These are phyloP conservation scores for Notarius quadriscutis DNA, from an alignment of 2,113 vertebrate genomes.

Conservation along the genomic window DNA sequence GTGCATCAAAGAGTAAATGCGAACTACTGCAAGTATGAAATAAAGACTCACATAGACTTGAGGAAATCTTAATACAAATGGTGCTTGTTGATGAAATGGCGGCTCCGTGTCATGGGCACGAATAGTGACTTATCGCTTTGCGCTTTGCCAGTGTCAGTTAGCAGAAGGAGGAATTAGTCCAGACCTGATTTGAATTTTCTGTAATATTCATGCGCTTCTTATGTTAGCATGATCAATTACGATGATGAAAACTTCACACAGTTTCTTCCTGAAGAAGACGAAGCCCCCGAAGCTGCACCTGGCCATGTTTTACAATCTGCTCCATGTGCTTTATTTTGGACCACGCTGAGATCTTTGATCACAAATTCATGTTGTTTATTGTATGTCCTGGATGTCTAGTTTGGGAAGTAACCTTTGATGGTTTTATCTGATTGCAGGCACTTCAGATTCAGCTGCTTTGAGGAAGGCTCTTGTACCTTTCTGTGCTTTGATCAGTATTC, in stretches of 20 bases:
- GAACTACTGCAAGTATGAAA: too few species aligned
- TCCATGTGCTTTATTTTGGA: not conserved
- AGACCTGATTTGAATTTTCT: not conserved
- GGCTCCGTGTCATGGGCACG: not conserved
- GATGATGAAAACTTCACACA: conserved; percentile 8
- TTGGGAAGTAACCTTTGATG: conserved; percentile 33
- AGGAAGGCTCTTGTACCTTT: conserved; percentile 21
- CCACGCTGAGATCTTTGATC: conserved; percentile 33
- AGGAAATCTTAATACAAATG: not conserved
- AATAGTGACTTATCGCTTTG: not conserved
- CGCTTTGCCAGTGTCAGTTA: not conserved
- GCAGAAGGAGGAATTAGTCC: not conserved
- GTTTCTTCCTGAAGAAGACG: not conserved
- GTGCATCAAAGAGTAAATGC: too few species aligned
- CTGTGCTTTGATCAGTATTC: conserved; percentile 42
- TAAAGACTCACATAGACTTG: not conserved
- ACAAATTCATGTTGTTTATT: conserved; percentile 27
- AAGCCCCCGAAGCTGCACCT: conserved; percentile 11
- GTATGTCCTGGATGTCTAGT: not conserved
- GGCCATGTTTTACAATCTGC: not conserved
- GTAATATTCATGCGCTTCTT: not conserved
- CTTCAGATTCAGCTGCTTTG: conserved; percentile 35
- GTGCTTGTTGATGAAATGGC: not conserved
- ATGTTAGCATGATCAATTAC: not conserved
- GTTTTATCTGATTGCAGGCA: conserved; percentile 38